phyloP scores from a whole-genome alignment of 2,113 vertebrate species.

The Strix uralensis region DNA sequence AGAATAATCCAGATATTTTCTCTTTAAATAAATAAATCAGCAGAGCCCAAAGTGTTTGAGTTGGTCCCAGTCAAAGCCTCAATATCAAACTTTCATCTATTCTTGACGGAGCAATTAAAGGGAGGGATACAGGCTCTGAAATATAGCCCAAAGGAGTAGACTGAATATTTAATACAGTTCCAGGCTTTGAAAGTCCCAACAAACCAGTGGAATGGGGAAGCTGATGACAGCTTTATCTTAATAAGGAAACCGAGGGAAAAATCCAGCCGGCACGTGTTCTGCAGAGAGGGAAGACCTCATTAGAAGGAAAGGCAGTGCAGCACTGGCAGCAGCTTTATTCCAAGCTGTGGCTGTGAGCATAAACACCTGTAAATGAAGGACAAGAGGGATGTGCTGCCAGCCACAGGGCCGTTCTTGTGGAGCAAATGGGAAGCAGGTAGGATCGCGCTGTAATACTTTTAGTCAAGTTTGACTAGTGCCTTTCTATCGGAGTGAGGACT shows the following conservation, averaged over 20 bases:
- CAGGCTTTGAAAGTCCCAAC: conserved; percentile 60
- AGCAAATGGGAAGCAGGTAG: not conserved
- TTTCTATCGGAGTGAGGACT: not conserved
- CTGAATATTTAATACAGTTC: conserved; percentile 62
- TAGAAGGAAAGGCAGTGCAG: not conserved
- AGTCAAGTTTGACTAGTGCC: not conserved
- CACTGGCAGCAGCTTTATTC: not conserved
- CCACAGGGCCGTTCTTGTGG: not conserved
- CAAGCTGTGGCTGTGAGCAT: not conserved
- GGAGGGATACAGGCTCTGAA: conserved; percentile 41
- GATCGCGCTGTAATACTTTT: not conserved
- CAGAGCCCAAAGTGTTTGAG: conserved; percentile 5
- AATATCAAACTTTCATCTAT: conserved; percentile 51
- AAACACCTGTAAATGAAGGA: not conserved
- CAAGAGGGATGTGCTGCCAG: not conserved
- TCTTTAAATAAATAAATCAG: conserved; percentile 20
- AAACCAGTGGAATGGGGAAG: conserved; percentile 23
- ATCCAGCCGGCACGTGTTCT: not conserved
- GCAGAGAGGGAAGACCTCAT: not conserved
- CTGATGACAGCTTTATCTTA: conserved; percentile 56
- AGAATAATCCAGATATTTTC: not conserved
- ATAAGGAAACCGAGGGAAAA: conserved; percentile 1
- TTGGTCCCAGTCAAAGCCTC: conserved; percentile 24
- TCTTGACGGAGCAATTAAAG: conserved; percentile 61
- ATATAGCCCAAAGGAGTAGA: conserved; percentile 42